phyloP scores from a whole-genome alignment of 2,888 invertebrate species.

The Bombylius discolor region DNA sequence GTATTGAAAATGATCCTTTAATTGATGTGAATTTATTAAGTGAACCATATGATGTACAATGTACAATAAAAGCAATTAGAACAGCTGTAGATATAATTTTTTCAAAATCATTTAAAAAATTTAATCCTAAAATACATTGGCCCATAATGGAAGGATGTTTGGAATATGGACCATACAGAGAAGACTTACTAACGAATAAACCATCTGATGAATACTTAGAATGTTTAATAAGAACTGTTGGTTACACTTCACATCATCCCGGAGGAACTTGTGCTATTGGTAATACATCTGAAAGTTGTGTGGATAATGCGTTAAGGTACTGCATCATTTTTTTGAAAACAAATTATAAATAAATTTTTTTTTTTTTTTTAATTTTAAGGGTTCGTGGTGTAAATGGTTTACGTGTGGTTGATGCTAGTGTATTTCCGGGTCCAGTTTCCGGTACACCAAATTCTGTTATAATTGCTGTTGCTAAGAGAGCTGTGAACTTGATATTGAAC shows the following conservation, averaged over 20 bases:
- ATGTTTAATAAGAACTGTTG: constrained; percentile 49
- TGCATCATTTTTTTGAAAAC: not conserved
- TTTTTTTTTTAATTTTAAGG: constrained; percentile 35
- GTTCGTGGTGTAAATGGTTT: constrained; percentile 50
- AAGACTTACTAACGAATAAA: constrained; percentile 27
- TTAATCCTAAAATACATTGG: constrained; percentile 52
- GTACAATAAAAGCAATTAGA: constrained; percentile 49
- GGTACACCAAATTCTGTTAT: constrained; percentile 62
- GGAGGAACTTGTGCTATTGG: constrained; percentile 70
- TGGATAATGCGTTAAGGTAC: constrained; percentile 53
- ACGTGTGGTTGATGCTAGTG: constrained; percentile 67
- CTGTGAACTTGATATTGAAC: constrained; percentile 43
- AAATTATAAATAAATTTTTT: too few species aligned
- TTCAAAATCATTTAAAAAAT: constrained; percentile 43
- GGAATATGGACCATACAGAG: constrained; percentile 38
- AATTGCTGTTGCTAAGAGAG: constrained; percentile 51
- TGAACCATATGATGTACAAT: constrained; percentile 45
- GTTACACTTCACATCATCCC: constrained; percentile 63
- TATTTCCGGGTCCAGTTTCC: constrained; percentile 63
- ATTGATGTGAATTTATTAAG: constrained; percentile 66
- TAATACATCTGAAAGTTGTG: constrained; percentile 41
- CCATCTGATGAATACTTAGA: constrained; percentile 45
- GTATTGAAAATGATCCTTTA: constrained; percentile 47
- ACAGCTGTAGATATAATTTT: constrained; percentile 40
- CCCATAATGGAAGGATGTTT: constrained; percentile 48